phyloP scores from a whole-genome alignment of 2,888 invertebrate species.

The Pseudoips prasinana region DNA sequence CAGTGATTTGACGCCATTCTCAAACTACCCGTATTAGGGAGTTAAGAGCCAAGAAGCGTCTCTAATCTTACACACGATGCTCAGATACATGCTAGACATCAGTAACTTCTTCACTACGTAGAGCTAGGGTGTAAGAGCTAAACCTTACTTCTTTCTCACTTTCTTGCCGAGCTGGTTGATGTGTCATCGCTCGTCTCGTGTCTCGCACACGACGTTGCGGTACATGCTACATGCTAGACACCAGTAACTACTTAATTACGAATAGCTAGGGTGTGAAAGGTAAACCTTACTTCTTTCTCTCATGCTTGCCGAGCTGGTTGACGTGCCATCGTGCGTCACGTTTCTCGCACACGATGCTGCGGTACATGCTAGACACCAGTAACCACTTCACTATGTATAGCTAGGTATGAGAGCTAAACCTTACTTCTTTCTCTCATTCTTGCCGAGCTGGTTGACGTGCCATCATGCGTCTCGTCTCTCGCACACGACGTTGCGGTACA shows the following conservation, averaged over 20 bases:
- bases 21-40: too few species aligned
- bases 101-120: too few species aligned
- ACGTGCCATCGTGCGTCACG: constrained; percentile 85
- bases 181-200: constrained; percentile 84
- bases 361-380: constrained; percentile 90
- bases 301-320: constrained; percentile 92
- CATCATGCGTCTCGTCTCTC: constrained; percentile 84
- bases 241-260: too few species aligned
- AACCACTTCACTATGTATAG: too few species aligned
- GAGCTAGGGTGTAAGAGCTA: too few species aligned
- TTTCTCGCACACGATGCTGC: constrained; percentile 89
- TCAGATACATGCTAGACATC: constrained; percentile 91
- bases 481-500: constrained; percentile 90
- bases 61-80: constrained; percentile 88
- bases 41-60: constrained; percentile 84
- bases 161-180: constrained; percentile 92
- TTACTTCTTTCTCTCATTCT: constrained; percentile 92
- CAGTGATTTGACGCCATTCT: too few species aligned
- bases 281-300: constrained; percentile 87
- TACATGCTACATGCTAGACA: constrained; percentile 88
- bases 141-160: constrained; percentile 89
- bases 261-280: too few species aligned
- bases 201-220: constrained; percentile 89
- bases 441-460: constrained; percentile 90
- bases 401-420: too few species aligned